These are phyloP conservation scores for Micoletzkya japonica DNA, from an alignment of 2,888 invertebrate species.

Conservation along the genomic window DNA sequence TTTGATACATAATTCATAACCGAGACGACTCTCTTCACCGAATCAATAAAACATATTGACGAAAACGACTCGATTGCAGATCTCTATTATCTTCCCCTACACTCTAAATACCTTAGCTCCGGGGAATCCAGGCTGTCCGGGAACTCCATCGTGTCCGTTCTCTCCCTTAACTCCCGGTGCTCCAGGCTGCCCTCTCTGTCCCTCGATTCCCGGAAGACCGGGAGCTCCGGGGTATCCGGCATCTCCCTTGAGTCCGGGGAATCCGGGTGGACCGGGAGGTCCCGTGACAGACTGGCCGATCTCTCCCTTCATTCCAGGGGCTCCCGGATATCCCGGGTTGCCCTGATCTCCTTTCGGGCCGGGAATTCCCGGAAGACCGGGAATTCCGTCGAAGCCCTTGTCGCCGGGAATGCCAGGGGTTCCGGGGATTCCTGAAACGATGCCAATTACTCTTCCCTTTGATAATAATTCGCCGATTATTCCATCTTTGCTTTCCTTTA, in stretches of 20 bases:
- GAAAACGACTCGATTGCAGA: too few relatives aligned
- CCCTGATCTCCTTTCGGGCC: conserved; percentile 69
- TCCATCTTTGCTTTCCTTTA: not conserved
- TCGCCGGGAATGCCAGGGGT: conserved; percentile 58
- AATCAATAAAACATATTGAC: too few relatives aligned
- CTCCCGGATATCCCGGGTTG: conserved; percentile 72
- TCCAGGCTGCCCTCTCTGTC: conserved; percentile 48
- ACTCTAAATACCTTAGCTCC: conserved; percentile 53
- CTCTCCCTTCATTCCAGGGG: conserved; percentile 48
- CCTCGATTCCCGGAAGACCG: conserved; percentile 45
- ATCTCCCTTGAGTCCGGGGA: conserved; percentile 59
- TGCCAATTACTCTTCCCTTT: not conserved
- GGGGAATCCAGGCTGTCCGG: conserved; percentile 56
- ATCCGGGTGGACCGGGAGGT: conserved; percentile 49
- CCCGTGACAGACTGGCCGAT: conserved; percentile 41
- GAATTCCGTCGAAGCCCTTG: conserved; percentile 68
- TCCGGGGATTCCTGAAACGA: conserved; percentile 51
- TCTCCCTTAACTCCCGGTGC: conserved; percentile 47
- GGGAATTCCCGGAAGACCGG: conserved; percentile 76
- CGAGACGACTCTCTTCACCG: too few relatives aligned
- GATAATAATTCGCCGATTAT: not conserved
- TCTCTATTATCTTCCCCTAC: not conserved
- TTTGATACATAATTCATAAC: too few relatives aligned
- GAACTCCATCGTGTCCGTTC: conserved; percentile 35
- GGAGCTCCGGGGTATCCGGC: conserved; percentile 42